Percentiles rank a stretch among this genome's conserved stretches.
phyloP scores from a whole-genome alignment of 2,113 vertebrate genomes.

The Sarotherodon lohbergeri region DNA sequence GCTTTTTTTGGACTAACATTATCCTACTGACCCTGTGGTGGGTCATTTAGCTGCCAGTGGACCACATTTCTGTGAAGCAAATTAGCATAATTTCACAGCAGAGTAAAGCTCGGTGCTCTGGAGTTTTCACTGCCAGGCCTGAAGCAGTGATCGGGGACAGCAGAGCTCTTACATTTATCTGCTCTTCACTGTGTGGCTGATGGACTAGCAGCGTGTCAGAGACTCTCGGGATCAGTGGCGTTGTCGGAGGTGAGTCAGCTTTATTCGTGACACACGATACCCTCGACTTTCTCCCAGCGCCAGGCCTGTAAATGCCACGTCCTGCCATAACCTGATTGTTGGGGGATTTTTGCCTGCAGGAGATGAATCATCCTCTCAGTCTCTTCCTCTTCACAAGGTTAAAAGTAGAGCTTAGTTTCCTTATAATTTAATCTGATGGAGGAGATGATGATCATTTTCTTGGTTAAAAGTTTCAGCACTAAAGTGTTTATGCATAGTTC shows the following conservation, averaged over 20 bases:
- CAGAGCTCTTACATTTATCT: not conserved
- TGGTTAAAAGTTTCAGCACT: not conserved
- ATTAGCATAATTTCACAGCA: not conserved
- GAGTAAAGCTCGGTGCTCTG: not conserved
- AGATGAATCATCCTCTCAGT: not conserved
- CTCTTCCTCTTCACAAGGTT: not conserved
- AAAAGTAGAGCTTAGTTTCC: not conserved
- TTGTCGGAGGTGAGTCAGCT: slow-evolving; percentile 36
- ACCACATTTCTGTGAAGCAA: not conserved
- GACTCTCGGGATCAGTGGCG: slow-evolving; percentile 1
- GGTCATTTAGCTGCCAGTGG: not conserved
- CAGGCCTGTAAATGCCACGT: not conserved
- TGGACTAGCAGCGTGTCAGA: not conserved
- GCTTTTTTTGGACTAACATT: not conserved
- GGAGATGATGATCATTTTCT: not conserved
- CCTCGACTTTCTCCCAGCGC: not conserved
- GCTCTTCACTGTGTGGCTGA: not conserved
- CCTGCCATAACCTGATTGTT: not conserved
- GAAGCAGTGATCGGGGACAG: not conserved
- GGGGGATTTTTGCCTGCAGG: not conserved
- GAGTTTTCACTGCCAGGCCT: not conserved
- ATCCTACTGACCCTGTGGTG: not conserved
- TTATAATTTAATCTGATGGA: not conserved
- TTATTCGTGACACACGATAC: slow-evolving; percentile 34
- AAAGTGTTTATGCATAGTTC: not conserved